phyloP scores from a whole-genome alignment of 2,888 invertebrate species.

The Ophion ellenae region DNA sequence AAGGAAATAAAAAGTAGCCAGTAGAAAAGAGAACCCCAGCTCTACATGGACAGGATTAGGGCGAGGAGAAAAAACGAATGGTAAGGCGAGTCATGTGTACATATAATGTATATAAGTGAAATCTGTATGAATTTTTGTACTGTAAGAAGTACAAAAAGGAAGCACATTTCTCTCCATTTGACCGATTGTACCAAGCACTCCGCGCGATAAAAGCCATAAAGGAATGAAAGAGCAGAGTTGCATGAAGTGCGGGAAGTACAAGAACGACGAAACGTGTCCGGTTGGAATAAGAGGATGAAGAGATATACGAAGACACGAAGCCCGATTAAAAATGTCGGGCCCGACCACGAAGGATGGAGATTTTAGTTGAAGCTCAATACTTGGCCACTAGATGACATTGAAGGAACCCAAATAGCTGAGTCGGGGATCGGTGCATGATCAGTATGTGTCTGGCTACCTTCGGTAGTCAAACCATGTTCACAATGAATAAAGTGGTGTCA shows the following conservation, averaged over 20 bases:
- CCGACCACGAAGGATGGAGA: constrained; percentile 55
- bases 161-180: constrained; percentile 18
- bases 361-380: constrained; percentile 75
- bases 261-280: constrained; percentile 1
- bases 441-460: no score
- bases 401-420: no score
- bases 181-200: background rate
- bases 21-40: constrained; percentile 55
- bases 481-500: no score
- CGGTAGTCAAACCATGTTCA: no score
- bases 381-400: no score
- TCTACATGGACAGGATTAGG: background rate
- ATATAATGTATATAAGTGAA: background rate
- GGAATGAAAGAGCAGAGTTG: background rate
- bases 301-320: constrained; percentile 36
- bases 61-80: constrained; percentile 28
- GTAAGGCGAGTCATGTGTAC: constrained; percentile 6
- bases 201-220: background rate
- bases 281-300: constrained; percentile 41
- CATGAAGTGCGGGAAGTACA: background rate
- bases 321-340: background rate
- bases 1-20: constrained; percentile 74
- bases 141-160: constrained; percentile 38
- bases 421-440: no score
- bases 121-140: background rate